phyloP scores from a whole-genome alignment of 2,113 vertebrate genomes.

The Tyrannus savana region DNA sequence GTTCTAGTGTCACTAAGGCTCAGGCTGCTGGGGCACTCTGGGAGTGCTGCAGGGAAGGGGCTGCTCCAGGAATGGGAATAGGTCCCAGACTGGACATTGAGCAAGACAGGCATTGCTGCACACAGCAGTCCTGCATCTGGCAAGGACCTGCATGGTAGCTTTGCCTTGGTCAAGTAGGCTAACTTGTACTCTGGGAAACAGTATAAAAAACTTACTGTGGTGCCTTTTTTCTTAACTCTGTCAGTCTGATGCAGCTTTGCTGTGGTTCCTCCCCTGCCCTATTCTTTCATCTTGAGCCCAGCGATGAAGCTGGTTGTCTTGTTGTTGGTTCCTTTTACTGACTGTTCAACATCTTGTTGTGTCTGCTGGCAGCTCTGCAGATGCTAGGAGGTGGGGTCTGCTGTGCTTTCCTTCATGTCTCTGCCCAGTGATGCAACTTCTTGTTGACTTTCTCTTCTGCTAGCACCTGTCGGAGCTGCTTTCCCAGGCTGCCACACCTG shows the following conservation, averaged over 20 bases:
- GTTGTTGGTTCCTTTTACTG: background rate
- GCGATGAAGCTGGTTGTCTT: background rate
- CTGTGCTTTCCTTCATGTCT: background rate
- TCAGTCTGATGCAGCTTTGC: background rate
- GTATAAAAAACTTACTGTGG: background rate
- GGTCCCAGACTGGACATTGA: background rate
- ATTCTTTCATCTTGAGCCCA: background rate
- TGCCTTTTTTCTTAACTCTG: background rate
- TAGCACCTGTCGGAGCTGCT: background rate
- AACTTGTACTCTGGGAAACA: background rate
- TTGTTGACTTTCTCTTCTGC: background rate
- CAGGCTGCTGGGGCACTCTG: background rate
- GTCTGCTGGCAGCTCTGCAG: background rate
- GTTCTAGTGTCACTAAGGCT: background rate
- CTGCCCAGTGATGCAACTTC: background rate
- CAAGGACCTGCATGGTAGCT: background rate
- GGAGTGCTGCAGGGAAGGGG: background rate
- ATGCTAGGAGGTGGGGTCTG: background rate
- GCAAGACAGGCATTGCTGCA: background rate
- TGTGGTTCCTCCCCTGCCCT: background rate
- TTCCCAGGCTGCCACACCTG: constrained; percentile 20
- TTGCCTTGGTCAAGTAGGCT: background rate
- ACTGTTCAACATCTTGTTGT: background rate
- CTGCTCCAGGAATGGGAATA: background rate
- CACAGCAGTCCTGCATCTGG: background rate